Percentiles rank a stretch among this genome's conserved stretches.
Conservation (phyloP, 1,140 invertebrate species). For the Drosophila ananassae region DNA sequence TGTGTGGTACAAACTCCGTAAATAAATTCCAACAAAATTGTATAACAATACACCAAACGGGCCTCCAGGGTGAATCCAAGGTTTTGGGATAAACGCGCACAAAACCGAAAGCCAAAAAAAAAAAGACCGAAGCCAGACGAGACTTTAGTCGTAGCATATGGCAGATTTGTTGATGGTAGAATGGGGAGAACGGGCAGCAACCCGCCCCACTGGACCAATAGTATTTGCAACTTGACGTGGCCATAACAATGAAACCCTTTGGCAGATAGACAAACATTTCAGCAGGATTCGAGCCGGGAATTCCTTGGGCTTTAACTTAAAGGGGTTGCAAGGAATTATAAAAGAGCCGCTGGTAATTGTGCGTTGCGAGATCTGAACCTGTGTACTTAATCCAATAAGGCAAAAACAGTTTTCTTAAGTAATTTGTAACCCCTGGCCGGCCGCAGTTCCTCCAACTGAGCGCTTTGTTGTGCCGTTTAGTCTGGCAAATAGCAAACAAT, state of each 20-base stretch:
- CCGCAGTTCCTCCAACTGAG: background rate
- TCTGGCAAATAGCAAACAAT: conserved; percentile 76
- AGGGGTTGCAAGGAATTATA: conserved; percentile 57
- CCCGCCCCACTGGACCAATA: conserved; percentile 22
- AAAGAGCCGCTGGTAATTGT: conserved; percentile 80
- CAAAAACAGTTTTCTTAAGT: conserved; percentile 81
- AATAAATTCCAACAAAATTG: conserved; percentile 83
- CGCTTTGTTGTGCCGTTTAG: conserved; percentile 77
- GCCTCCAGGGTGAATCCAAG: conserved; percentile 69
- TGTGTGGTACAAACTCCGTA: conserved; percentile 79
- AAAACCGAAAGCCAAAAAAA: conserved; percentile 2
- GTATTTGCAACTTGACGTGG: conserved; percentile 57
- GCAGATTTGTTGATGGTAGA: background rate
- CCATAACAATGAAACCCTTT: conserved; percentile 51
- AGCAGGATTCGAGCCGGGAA: conserved; percentile 5
- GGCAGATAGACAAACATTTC: conserved; percentile 54
- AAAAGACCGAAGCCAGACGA: conserved; percentile 24
- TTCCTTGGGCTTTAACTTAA: conserved; percentile 31
- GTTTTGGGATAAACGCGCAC: conserved; percentile 44
- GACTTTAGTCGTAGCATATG: conserved; percentile 26
- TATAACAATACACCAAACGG: conserved; percentile 78
- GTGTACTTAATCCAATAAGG: conserved; percentile 75
- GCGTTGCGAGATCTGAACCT: conserved; percentile 66
- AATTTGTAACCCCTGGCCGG: conserved; percentile 65
- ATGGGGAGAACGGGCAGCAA: background rate